Percentiles rank a stretch among this genome's conserved stretches.
phyloP scores from a whole-genome alignment of 2,113 vertebrate genomes.

The Hippocampus barbouri region DNA sequence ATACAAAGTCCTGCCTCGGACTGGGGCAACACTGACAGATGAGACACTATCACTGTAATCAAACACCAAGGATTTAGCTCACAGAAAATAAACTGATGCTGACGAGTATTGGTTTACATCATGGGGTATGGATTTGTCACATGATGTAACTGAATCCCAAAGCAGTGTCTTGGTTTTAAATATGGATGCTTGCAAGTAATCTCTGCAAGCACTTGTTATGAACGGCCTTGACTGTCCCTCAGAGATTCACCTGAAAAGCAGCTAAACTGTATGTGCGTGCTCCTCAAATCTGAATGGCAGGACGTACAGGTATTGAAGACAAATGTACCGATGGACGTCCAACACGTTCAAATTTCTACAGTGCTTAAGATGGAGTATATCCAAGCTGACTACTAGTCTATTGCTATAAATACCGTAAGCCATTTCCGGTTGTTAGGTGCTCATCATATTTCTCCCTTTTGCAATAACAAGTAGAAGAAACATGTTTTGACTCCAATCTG shows the following conservation, averaged over 20 bases:
- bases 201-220: background rate
- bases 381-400: background rate
- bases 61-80: constrained; percentile 42
- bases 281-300: background rate
- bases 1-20: constrained; percentile 40
- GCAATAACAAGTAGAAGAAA: background rate
- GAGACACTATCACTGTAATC: constrained; percentile 48
- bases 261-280: background rate
- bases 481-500: background rate
- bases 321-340: background rate
- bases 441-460: background rate
- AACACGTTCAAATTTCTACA: background rate
- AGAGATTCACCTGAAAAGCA: background rate
- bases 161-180: constrained; percentile 30
- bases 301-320: background rate
- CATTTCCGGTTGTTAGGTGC: background rate
- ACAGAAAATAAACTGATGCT: constrained; percentile 38
- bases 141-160: constrained; percentile 37
- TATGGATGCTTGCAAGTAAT: constrained; percentile 29
- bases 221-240: background rate
- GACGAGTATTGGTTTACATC: constrained; percentile 52
- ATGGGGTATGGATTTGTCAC: constrained; percentile 34
- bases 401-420: no score
- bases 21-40: constrained; percentile 23
- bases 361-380: background rate